Percentiles rank a stretch among this genome's conserved stretches.
Evolutionary conservation across 2,888 invertebrate genomes (phyloP).

Genomic region (Dolomedes plantarius): DNA sequence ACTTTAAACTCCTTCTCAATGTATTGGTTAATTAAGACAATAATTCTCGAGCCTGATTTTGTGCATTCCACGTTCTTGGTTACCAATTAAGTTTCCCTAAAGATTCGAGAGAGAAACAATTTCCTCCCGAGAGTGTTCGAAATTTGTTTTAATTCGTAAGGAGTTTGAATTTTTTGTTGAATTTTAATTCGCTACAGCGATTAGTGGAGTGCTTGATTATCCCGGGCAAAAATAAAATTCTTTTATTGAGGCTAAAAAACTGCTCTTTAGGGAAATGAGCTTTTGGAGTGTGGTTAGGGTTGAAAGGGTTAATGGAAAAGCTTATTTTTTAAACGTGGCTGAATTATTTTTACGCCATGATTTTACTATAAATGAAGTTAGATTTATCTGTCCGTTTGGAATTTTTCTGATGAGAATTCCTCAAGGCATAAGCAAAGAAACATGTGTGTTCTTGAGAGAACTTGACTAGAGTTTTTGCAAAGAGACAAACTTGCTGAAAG

Average conservation of each 20-base stretch:
- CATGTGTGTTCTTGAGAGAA: too few species aligned
- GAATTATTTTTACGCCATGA: too few species aligned
- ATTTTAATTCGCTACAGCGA: background rate
- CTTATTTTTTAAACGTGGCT: too few species aligned
- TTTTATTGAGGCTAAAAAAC: background rate
- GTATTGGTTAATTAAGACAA: constrained; percentile 1
- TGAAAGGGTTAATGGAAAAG: too few species aligned
- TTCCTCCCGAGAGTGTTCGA: background rate
- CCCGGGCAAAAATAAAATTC: background rate
- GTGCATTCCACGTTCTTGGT: background rate
- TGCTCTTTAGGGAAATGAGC: background rate
- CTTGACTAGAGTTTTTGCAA: too few species aligned
- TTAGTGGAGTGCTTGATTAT: background rate
- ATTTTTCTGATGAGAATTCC: too few species aligned
- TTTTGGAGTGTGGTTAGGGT: background rate
- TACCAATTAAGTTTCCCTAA: background rate
- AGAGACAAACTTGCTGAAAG: too few species aligned
- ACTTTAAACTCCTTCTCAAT: background rate
- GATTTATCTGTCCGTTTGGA: too few species aligned
- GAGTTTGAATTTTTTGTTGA: background rate
- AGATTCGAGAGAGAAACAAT: background rate
- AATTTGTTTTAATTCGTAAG: background rate
- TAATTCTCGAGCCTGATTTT: background rate
- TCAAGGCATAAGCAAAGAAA: too few species aligned
- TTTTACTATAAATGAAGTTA: too few species aligned